Base-by-base conservation (phyloP, 2,797 vertebrate species). In the Gephyroberyx darwinii region DNA sequence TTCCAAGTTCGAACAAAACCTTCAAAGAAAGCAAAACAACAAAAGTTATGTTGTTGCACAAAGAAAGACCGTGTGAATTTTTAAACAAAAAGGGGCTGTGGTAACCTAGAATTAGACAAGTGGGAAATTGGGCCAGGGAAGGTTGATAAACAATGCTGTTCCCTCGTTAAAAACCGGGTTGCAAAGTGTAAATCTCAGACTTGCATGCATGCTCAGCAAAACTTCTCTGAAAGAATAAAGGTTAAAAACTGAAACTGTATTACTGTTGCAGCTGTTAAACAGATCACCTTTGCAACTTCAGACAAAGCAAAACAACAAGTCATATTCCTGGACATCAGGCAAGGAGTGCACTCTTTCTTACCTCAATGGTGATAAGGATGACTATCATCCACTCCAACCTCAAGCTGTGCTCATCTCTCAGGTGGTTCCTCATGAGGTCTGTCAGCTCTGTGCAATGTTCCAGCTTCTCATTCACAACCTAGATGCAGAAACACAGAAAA, bases 371-470 rank as follows among this genome's bases (percentile, higher is more conserved):
- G 83, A 99, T 99, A 20, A 99, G 95, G 71, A 98, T 94, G 19
- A 99, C 95, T 0, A 99, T 99, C 98, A 99, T 99, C 97, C 97
- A 98, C 86, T 99, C 98, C 8, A 99, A 88, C 60, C 98, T 95
- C 20, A 99, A 89, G 0, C 95, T 85, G 37, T 97, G 95, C 84
- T 98, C 99, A 85, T 99, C 97, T 1, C 93, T 95, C 87, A 99
- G 90, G 85, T 99, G 98, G 78, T 96, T 99, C 52, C 97, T 93
- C 98, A 99, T 99, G 22, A 99, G 89, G 80, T 98, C 98, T 2
- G 97, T 96, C 53, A 99, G 86, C 77, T 99, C 96, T 48, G 95
- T 96, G 89, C 98, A 99, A 81, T 99, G 98, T 67, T 97, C 96
- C 47, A 99, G 94, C 81, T 99, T 99, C 84, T 98, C 96, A 22